Evolutionary conservation across 2,888 invertebrate species (phyloP), one percentile per base, ranked within the genome.

Genomic region (Blera fallax): DNA sequence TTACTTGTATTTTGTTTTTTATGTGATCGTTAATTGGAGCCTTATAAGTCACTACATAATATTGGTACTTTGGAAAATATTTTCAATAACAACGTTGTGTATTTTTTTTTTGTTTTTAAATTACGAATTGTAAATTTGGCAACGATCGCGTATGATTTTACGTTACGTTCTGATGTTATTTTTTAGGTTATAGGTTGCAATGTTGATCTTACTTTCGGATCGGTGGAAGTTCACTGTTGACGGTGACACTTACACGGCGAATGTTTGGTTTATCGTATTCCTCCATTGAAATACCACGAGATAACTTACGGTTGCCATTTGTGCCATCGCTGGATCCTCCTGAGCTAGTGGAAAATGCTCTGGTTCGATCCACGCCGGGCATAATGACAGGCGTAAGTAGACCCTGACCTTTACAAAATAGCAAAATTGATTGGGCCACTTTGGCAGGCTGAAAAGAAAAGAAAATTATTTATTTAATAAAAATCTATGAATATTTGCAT

Each of bases 391-490:
- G 96, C 50, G 97, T 97, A 89, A 97, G 93, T 87, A 95, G 93
- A 1, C 97, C 97, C 91, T 97, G 95, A 0, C 97, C 97, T 91
- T 98, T 97, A 93, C 97, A 96, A 94, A 98, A 97, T 74, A 97
- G 94, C 87, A 97, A 94, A 90, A 98, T 94, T 67, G 97, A 96
- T 90, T 97, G 96, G 29, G 97, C 95, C 79, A 97, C 95, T 91
- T 97, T 97, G 29, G 96, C 96, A 8, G 97, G 97, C 97, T 97
- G 93, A 52, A 92, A 92, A 80, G 8, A 60, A 54, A 43, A n/a
- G n/a, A 58, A 8, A 24, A 37, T n/a, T n/a, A n/a, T n/a, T n/a
- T n/a, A n/a, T n/a, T n/a, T n/a, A 52, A 14, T 21, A n/a, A n/a
- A n/a, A n/a, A n/a, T n/a, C n/a, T n/a, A n/a, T n/a, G n/a, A n/a